These are phyloP conservation scores for Heliothis peltigera DNA, from an alignment of 2,888 invertebrate genomes.

Conservation along the genomic window DNA sequence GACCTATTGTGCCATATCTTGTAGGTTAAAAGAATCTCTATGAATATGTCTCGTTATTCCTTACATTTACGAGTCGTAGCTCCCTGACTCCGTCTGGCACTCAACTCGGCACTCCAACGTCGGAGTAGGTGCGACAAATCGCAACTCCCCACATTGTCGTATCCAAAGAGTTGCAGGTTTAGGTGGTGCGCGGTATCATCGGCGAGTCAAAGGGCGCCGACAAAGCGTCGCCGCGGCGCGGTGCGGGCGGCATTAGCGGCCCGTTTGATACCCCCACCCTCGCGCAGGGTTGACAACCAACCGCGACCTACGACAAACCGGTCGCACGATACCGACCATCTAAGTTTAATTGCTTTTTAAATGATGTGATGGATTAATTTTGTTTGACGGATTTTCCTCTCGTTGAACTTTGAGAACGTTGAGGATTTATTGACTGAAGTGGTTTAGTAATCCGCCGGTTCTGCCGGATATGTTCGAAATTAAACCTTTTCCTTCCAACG, in stretches of 20 bases:
- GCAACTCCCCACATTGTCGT: constrained; percentile 60
- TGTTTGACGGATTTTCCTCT: constrained; percentile 42
- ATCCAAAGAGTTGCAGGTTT: constrained; percentile 68
- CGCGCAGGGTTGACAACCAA: constrained; percentile 77
- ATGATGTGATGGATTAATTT: constrained; percentile 56
- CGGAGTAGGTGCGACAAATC: constrained; percentile 55
- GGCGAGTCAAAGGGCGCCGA: constrained; percentile 88
- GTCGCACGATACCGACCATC: constrained; percentile 61
- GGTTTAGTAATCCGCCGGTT: constrained; percentile 17
- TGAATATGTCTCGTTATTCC: constrained; percentile 27
- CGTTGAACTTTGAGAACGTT: constrained; percentile 27
- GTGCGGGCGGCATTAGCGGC: constrained; percentile 88
- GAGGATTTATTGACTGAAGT: constrained; percentile 24
- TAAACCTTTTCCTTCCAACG: not conserved
- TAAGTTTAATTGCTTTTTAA: constrained; percentile 72
- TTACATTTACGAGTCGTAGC: constrained; percentile 16
- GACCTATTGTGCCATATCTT: too few relatives aligned
- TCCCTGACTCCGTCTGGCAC: constrained; percentile 16
- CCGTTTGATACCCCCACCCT: constrained; percentile 84
- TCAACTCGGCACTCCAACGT: constrained; percentile 28
- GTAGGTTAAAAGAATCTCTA: constrained; percentile 1
- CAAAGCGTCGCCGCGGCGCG: constrained; percentile 85
- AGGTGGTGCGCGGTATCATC: constrained; percentile 80
- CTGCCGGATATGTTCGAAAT: not conserved
- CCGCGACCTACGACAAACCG: constrained; percentile 74